Base-by-base conservation (phyloP, 2,888 invertebrate species). In the Drosophila incognita region DNA sequence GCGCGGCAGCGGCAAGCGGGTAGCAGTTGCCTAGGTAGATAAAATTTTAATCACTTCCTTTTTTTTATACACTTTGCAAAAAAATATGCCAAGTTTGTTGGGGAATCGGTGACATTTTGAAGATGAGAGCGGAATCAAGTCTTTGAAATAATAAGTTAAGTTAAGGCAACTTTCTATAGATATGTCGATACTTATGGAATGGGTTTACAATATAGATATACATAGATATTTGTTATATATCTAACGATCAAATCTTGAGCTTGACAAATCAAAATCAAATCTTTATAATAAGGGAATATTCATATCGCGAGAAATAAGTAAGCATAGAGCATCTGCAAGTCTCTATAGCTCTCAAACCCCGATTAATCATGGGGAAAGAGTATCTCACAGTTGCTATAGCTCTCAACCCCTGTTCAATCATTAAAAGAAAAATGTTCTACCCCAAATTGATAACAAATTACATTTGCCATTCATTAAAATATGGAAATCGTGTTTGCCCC, bases 41-140 rank as follows among this genome's bases (percentile, higher is more conserved):
- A 81, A 70, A 79, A 82, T 81, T 85, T 85, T 86, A 85, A 85
- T 85, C 85, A 85, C 83, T 85, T 83, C 82, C 84, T 85, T 79
- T 69, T 68, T 81, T 82, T 7, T n/a, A 51, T 68, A 57, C 66
- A 35, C 68, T 68, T 18, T 24, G n/a, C 21, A 6, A 11, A 36
- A n/a, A 51, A 35, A n/a, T 18, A 35, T 35, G 15, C 18, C 1
- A 46, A 24, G 7, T 46, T 46, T 46, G 8, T 4, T 4, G 2
- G 4, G 13, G 24, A 15, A 8, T 24, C 24, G 46, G 15, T 27
- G 0, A 27, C 18, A 27, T 24, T 36, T 11, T 36, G 24, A 11
- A 6, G 5, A 24, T 53, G 24, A 4, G 36, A 11, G 15, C 10
- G 33, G 33, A 10, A 33, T 10, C 10, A 33, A 33, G 33, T 33